Base-by-base conservation (phyloP, 2,797 vertebrate species). In the Argentina silus region DNA sequence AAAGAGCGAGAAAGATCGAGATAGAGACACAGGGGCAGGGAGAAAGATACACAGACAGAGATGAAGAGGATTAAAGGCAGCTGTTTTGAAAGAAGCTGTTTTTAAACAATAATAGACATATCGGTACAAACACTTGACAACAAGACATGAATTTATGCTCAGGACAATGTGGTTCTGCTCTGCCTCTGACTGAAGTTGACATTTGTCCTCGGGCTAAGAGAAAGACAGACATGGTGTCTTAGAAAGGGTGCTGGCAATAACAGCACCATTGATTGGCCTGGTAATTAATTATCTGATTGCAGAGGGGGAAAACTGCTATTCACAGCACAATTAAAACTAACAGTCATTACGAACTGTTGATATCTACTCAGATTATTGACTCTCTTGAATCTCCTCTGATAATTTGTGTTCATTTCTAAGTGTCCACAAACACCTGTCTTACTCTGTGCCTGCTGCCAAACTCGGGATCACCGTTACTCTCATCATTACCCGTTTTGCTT, bases 251-350 rank as follows among this genome's bases (percentile, higher is more conserved):
- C 65, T 83, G 80, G 85, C 83, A 86, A 81, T 78, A 83, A 78
- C 84, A 81, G 72, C 74, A 53, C 63, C 86, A 91, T 91, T 87
- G 88, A 92, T 91, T 89, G 83, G 69, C 67, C 64, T 68, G 77
- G 80, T 90, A 88, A 91, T 91, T 90, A 85, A 90, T 91, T 87
- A 88, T 87, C 83, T 87, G 83, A 89, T 86, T 87, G 85, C 76
- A 81, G 74, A 57, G 43, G 62, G 23, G 73, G 42, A 36, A 71
- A 81, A 65, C 62, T 74, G 73, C 83, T 83, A 83, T 87, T 86
- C 84, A 76, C 80, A 87, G 68, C 83, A 76, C 83, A 76, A 88
- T 84, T 87, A 87, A 81, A 88, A 83, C 1, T 9, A 50, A 12
- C 50, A 50, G 47, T 87, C 85, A 85, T 87, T 85, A 85, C 76